These are phyloP conservation scores for Fragum fragum DNA, from an alignment of 2,888 invertebrate genomes.

Conservation along the genomic window DNA sequence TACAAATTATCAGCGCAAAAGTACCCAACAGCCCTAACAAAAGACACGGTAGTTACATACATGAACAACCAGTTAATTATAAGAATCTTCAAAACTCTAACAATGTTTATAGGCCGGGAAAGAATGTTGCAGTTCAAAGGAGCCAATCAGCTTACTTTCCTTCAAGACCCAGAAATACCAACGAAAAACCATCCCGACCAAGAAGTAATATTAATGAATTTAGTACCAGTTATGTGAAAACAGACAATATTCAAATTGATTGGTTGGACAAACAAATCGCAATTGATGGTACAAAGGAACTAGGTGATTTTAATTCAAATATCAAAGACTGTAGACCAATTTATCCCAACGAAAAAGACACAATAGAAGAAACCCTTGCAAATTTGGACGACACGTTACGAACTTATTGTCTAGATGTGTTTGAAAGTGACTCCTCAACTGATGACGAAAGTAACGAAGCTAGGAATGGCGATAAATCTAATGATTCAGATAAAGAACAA, in stretches of 20 bases:
- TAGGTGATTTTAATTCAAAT: background rate
- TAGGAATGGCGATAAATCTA: background rate
- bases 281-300: background rate
- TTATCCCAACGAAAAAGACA: background rate
- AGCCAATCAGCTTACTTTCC: slow-evolving; percentile 18
- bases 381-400: slow-evolving; percentile 43
- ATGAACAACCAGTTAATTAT: background rate
- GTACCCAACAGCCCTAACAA: background rate
- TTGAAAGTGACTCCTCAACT: slow-evolving; percentile 19
- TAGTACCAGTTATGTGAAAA: background rate
- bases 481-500: background rate
- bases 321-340: background rate
- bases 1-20: background rate
- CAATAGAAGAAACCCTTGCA: slow-evolving; percentile 30
- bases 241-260: slow-evolving; percentile 2
- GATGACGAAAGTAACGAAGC: slow-evolving; percentile 32
- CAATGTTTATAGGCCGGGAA: slow-evolving; percentile 5
- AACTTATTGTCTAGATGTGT: slow-evolving; percentile 19
- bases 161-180: background rate
- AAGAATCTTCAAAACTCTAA: slow-evolving; percentile 19
- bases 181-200: background rate
- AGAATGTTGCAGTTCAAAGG: slow-evolving; percentile 11
- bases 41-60: background rate
- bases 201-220: background rate
- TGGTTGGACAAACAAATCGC: background rate